A percentile compares a stretch with the other conserved stretches of the same genome.
phyloP scores from a whole-genome alignment of 2,888 invertebrate genomes.

The Anthophora plumipes region DNA sequence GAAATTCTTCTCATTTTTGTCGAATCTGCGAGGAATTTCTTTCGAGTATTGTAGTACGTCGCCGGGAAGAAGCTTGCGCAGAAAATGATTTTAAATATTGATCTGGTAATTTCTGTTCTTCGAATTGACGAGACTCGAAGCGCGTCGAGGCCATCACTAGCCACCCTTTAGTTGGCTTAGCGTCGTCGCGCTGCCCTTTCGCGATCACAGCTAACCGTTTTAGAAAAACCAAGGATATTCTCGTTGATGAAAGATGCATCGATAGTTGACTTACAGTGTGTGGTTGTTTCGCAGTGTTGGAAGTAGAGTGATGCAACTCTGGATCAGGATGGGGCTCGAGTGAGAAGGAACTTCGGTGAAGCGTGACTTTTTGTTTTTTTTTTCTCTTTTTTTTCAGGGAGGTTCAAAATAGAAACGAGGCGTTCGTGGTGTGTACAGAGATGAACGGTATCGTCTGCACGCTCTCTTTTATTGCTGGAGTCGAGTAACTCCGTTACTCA shows the following conservation, averaged over 20 bases:
- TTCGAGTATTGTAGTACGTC: background rate
- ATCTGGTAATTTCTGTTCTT: conserved; percentile 1
- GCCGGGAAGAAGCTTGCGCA: background rate
- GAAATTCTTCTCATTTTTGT: background rate
- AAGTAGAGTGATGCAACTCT: background rate
- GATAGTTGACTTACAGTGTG: background rate
- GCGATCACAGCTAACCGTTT: no score
- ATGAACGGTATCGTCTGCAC: background rate
- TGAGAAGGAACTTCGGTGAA: background rate
- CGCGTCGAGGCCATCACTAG: conserved; percentile 8
- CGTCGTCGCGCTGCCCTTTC: conserved; percentile 1
- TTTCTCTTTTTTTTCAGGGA: no score
- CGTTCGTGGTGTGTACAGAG: background rate
- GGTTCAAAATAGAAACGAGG: background rate
- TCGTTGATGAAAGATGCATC: background rate
- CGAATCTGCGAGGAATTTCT: background rate
- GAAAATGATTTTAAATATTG: background rate
- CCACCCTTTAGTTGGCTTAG: background rate
- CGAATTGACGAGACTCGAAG: conserved; percentile 6
- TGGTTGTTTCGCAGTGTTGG: no score
- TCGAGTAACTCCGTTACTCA: background rate
- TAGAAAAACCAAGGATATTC: background rate
- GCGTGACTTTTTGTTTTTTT: no score
- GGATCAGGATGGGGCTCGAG: background rate
- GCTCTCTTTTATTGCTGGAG: background rate